Evolutionary conservation across 2,888 invertebrate species (phyloP), one percentile per base, ranked within the genome.

Genomic region (Priocnemis perturbator): DNA sequence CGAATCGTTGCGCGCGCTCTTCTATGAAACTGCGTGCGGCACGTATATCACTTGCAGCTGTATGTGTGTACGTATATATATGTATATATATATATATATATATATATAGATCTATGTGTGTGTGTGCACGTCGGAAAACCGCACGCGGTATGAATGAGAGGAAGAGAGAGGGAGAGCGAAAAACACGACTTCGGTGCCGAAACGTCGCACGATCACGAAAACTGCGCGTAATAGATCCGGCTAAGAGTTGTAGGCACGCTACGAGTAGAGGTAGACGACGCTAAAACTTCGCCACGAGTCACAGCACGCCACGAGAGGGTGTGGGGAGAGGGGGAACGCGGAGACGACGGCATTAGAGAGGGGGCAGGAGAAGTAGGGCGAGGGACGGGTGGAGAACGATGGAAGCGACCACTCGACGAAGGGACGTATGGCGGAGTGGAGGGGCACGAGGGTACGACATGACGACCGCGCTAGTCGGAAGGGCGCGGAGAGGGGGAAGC

Each of bases 241-340:
- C 79, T 79, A 82, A 85, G 79, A 77, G 83, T 85, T 83, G 84
- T 83, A 84, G 84, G 81, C 79, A 84, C 83, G 83, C 83, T 81
- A 82, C 84, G 82, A 82, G 82, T 82, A 81, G 79, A 78, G 77
- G 73, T 79, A 79, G 64, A 79, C 83, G 84, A 86, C 82, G 87
- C 83, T 85, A 81, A 86, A 87, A 86, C 84, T 86, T 86, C 77
- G 80, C 84, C 85, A 84, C 86, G 85, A 86, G 85, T 85, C 82
- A 79, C 71, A 79, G 71, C 73, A 74, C 71, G 71, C 69, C 75
- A 76, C 71, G 71, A 62, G 68, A 68, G 70, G 72, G 64, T 48
- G 57, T 52, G 23, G 53, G 53, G 52, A 59, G 44, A 37, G 63
- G 65, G 14, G 59, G 48, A 60, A 60, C 62, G 47, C 11, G 53